phyloP scores from a whole-genome alignment of 2,797 vertebrate genomes.

The Enteromius trimaculatus region DNA sequence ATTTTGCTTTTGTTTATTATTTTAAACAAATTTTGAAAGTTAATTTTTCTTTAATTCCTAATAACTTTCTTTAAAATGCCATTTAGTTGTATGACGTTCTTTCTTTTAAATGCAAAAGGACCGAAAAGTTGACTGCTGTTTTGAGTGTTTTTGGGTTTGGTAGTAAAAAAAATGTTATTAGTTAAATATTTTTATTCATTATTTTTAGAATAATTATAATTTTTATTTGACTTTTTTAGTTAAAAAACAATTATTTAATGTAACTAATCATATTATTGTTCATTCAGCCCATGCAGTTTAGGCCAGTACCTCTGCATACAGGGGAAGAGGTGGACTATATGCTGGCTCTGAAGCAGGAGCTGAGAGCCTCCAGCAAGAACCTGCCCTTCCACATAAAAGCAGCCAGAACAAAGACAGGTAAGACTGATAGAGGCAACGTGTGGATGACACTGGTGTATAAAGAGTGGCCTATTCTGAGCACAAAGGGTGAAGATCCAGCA shows the following conservation, averaged over 20 bases:
- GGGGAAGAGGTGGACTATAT: constrained; percentile 84
- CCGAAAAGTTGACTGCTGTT: too few relatives aligned
- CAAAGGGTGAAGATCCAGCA: neutral
- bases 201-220: too few relatives aligned
- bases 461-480: neutral
- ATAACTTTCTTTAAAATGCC: too few relatives aligned
- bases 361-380: constrained; percentile 77
- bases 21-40: too few relatives aligned
- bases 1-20: neutral
- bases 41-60: too few relatives aligned
- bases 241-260: neutral
- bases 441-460: neutral
- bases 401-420: constrained; percentile 78
- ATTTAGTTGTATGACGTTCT: too few relatives aligned
- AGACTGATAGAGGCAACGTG: neutral
- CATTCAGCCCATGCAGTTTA: constrained; percentile 76
- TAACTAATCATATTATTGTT: neutral
- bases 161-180: too few relatives aligned
- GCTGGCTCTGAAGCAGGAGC: constrained; percentile 83
- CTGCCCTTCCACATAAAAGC: constrained; percentile 81
- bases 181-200: too few relatives aligned
- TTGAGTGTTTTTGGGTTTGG: too few relatives aligned
- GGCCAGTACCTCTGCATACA: constrained; percentile 75
- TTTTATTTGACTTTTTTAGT: neutral
- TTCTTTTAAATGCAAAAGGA: too few relatives aligned